Percentiles rank a stretch among this genome's conserved stretches.
These are phyloP conservation scores for Pollenia labialis DNA, from an alignment of 2,888 invertebrate species.

Conservation along the genomic window DNA sequence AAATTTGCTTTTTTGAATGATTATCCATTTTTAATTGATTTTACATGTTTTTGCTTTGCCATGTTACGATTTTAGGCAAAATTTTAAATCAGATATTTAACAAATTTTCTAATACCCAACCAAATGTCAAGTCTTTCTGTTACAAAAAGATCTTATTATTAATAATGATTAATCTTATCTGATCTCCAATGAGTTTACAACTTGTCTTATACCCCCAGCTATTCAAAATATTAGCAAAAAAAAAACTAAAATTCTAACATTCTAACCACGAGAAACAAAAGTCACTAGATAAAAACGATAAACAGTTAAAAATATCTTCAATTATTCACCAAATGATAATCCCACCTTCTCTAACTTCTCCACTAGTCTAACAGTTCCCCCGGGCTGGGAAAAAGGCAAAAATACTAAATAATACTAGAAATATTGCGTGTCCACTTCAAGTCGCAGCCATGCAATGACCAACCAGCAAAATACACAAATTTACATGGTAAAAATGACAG, in stretches of 20 bases:
- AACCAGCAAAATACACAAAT: conserved; percentile 51
- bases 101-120: neutral
- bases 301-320: conserved; percentile 48
- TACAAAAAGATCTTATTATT: neutral
- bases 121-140: neutral
- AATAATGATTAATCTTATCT: neutral
- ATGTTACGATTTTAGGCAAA: too few relatives aligned
- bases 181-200: neutral
- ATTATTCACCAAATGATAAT: conserved; percentile 36
- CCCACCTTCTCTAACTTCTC: neutral
- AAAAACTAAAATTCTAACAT: neutral
- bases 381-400: neutral
- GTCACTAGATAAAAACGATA: conserved; percentile 31
- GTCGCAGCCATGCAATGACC: conserved; percentile 9
- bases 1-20: too few relatives aligned
- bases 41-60: too few relatives aligned
- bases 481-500: conserved; percentile 72
- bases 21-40: too few relatives aligned
- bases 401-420: neutral
- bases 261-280: neutral
- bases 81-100: neutral
- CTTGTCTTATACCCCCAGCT: neutral
- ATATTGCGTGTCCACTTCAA: conserved; percentile 53
- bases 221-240: neutral
- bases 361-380: neutral